Conservation (phyloP, 2,113 vertebrate species). For the Apistogramma diplotaenia region DNA sequence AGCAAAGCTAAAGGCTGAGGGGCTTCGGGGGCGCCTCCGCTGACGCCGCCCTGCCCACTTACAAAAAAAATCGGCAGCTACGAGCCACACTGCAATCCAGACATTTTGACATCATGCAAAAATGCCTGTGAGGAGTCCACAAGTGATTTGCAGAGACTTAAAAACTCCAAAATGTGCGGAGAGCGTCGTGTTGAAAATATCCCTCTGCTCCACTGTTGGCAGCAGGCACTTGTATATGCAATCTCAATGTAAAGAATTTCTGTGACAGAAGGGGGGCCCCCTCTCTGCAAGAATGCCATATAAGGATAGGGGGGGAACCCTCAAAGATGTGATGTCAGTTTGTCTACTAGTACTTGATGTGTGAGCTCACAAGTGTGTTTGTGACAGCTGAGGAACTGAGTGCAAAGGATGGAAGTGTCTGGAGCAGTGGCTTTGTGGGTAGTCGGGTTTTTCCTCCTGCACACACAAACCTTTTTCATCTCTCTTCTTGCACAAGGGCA, state of each 20-base stretch:
- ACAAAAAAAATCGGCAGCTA: slow-evolving; percentile 74
- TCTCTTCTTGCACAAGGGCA: slow-evolving; percentile 58
- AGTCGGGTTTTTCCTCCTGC: neutral
- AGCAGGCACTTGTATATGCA: slow-evolving; percentile 75
- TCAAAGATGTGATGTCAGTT: slow-evolving; percentile 58
- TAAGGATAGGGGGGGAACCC: slow-evolving; percentile 36
- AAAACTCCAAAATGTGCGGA: neutral
- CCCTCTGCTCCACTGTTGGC: slow-evolving; percentile 34
- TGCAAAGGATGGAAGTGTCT: slow-evolving; percentile 26
- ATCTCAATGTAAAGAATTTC: slow-evolving; percentile 68
- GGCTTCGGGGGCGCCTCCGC: slow-evolving; percentile 33
- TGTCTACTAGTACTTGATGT: slow-evolving; percentile 64
- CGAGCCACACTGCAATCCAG: slow-evolving; percentile 62
- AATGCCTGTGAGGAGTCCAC: slow-evolving; percentile 42
- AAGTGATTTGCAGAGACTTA: slow-evolving; percentile 40
- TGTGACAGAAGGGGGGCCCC: slow-evolving; percentile 42
- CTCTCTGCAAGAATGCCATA: slow-evolving; percentile 64
- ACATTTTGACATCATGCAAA: slow-evolving; percentile 65
- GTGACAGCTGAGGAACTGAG: slow-evolving; percentile 16
- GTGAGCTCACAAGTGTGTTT: slow-evolving; percentile 70
- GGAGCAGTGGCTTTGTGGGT: slow-evolving; percentile 21
- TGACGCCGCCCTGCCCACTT: slow-evolving; percentile 48
- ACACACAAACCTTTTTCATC: neutral
- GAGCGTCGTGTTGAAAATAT: slow-evolving; percentile 38
- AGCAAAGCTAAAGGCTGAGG: slow-evolving; percentile 58